Evolutionary conservation across 2,113 vertebrate genomes (phyloP), one percentile per base, ranked within the genome.

Genomic region (Abramis brama): DNA sequence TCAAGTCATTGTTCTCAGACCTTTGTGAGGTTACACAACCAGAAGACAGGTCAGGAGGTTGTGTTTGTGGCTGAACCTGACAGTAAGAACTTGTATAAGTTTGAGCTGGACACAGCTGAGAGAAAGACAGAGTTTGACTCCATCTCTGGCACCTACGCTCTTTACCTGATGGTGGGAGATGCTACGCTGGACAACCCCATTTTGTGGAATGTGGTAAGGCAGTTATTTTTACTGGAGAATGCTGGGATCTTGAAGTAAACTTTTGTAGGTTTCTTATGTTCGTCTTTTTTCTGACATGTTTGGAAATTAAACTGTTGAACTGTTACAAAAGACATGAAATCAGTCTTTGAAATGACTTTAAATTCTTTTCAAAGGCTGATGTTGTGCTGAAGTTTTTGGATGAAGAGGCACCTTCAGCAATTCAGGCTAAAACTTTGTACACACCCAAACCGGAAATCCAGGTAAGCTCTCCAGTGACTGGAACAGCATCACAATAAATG

Each of bases 61-160:
- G 97, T 99, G 84, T 99, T 99, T 91, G 98, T 99, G 86, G 98
- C 98, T 4, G 98, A 99, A 80, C 97, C 98, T 0, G 98, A 99
- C 86, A 97, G 90, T 91, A 99, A 99, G 91, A 98, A 96, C 0
- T 92, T 98, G 0, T 99, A 99, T 92, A 98, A 97, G 90, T 99
- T 99, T 94, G 98, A 99, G 89, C 90, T 99, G 93, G 98, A 99
- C 90, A 97, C 96, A 2, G 96, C 97, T 0, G 97, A 99, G 86
- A 94, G 97, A 27, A 99, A 97, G 80, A 96, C 96, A 0, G 97
- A 99, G 91, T 99, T 99, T 87, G 97, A 98, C 89, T 98, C 97
- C 15, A 97, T 97, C 0, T 99, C 98, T 0, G 98, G 98, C 4
- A 97, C 95, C 80, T 99, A 99, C 10, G 96, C 96, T 7, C 97